phyloP scores from a whole-genome alignment of 35 echinoderm and acorn worm genomes.

The Ophiothrix spiculata region DNA sequence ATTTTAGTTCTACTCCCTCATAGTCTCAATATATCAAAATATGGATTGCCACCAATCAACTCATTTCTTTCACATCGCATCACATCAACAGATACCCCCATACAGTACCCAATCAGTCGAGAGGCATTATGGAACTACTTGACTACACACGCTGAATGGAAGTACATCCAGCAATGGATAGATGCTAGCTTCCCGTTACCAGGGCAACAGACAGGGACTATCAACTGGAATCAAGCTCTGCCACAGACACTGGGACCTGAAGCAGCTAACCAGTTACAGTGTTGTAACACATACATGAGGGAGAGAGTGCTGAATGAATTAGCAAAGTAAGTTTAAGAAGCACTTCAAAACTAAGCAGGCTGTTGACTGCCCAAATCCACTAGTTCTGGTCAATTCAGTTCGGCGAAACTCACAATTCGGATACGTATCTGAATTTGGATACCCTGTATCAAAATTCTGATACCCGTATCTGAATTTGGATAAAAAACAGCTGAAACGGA shows the following conservation, averaged over 20 bases:
- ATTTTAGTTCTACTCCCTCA: too few species aligned
- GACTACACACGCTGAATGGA: conserved; percentile 55
- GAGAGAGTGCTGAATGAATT: conserved; percentile 90
- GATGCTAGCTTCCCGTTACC: conserved; percentile 45
- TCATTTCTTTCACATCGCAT: too few species aligned
- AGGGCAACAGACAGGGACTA: not conserved
- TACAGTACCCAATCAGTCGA: conserved; percentile 19
- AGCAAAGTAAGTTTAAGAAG: conserved; percentile 67
- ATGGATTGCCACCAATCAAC: too few species aligned
- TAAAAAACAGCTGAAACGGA: too few species aligned
- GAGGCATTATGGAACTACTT: conserved; percentile 77
- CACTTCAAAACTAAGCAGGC: too few species aligned
- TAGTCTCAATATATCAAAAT: too few species aligned
- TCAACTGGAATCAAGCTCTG: conserved; percentile 22
- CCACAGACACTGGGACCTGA: conserved; percentile 34
- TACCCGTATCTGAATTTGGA: too few species aligned
- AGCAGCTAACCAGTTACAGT: conserved; percentile 58
- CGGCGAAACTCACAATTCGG: too few species aligned
- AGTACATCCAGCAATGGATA: conserved; percentile 71
- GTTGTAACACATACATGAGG: conserved; percentile 59
- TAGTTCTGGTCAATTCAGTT: too few species aligned
- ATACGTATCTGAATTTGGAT: too few species aligned
- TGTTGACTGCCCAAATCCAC: too few species aligned
- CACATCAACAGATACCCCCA: conserved; percentile 43
- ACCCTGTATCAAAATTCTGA: too few species aligned